Evolutionary conservation across 1,140 invertebrate species (phyloP), one percentile per base, ranked within the genome.

Genomic region (Carcinoscorpius rotundicauda): DNA sequence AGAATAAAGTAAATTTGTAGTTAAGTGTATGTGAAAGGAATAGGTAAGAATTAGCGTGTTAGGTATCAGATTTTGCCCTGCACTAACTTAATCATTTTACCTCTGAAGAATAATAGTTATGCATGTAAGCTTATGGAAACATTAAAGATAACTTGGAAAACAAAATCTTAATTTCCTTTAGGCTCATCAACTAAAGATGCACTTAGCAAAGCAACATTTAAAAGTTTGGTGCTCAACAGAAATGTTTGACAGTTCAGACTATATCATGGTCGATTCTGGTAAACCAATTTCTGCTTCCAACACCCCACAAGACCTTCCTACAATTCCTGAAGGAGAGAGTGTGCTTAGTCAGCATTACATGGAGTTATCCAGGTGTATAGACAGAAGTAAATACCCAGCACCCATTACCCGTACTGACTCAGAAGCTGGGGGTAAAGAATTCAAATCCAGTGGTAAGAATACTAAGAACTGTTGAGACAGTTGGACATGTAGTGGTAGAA

Each of bases 151-250:
- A 29, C 29, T 29, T 29, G 29, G 29, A 29, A 29, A 29, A 29
- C 29, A 29, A 29, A 29, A 29, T 29, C 29, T 29, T 29, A 29
- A 29, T 62, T 6, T 58, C 4, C 59, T 62, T 50, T 51, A 67
- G 66, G 62, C 62, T 6, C 59, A 67, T 52, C 56, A 70, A 60
- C 61, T 77, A 5, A 71, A 75, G 65, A 9, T 48, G 4, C 66
- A 71, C 63, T 66, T 77, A 51, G 71, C 70, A 52, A 64, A 70
- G 50, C 61, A 70, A 66, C 72, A 71, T 8, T 73, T 72, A 68
- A 69, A 72, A 55, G 72, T 76, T n/a, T 78, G 76, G 76, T 73
- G 75, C 65, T 76, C 75, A 0, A 71, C 68, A 58, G 72, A 75
- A 60, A 51, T 71, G 51, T 10, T 58, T 4, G 68, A 70, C 49